Evolutionary conservation across 1,140 invertebrate species (phyloP), one percentile per base, ranked within the genome.

Genomic region (Brachionus asplanchnoidis): DNA sequence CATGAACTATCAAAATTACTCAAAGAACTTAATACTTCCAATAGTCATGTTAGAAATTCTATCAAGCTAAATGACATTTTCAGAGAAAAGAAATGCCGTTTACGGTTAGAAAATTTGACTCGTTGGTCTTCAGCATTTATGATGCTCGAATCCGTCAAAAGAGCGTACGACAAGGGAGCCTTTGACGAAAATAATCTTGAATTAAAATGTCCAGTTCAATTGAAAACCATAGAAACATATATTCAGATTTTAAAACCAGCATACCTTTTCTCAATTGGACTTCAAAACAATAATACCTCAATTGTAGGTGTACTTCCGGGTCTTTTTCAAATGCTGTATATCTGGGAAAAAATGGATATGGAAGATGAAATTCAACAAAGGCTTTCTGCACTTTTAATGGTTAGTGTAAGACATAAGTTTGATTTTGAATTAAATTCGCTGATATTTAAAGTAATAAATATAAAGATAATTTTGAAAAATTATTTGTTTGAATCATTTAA

Each of bases 51-150:
- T 7, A 75, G 70, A 75, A 75, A 46, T 9, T 44, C 70, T 20
- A 75, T 46, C 8, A 17, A 44, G 36, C 17, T 75, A 4, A 75
- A 75, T 46, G 36, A 75, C 4, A 20, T 44, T 42, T 75, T 75
- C 42, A n/a, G 6, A 8, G 11, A 46, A 44, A 75, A 46, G 36
- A 44, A 75, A 46, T 44, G 14, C 4, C 12, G 70, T 7, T n/a
- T 75, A 14, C 14, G 36, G 14, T 11, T 75, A 8, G 70, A 75
- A 46, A 44, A 75, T 75, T 7, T n/a, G 11, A 75, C 70, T 20
- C 7, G 70, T n/a, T 75, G 70, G 70, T 75, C 70, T 44, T 75
- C 70, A 9, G 70, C 70, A n/a, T 75, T 40, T 75, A 4, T 75
- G 5, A 75, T 75, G 70, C 70, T 75, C 7, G 70, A 75, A n/a